Conservation (phyloP, 2,113 vertebrate species). For the Hippocampus zosterae region DNA sequence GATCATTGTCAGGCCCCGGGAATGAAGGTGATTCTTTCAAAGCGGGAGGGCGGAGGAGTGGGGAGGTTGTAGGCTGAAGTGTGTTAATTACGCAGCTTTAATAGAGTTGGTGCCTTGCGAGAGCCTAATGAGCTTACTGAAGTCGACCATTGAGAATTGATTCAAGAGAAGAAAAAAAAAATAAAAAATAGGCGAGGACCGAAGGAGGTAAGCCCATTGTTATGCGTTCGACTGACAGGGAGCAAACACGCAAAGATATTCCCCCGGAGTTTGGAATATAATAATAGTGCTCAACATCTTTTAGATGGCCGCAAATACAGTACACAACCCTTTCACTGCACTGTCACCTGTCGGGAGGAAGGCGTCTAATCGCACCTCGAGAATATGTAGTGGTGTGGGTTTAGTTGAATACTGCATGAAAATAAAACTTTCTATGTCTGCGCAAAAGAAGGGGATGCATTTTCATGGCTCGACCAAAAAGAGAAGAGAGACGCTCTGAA, state of each 20-base stretch:
- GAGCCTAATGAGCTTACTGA: conserved; percentile 76
- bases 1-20: conserved; percentile 64
- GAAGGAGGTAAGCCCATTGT: conserved; percentile 65
- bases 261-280: conserved; percentile 55
- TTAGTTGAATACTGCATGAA: conserved; percentile 28
- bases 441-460: conserved; percentile 30
- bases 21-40: conserved; percentile 66
- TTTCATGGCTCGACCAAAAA: background rate
- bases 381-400: background rate
- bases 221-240: conserved; percentile 71
- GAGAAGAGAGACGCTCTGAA: too few species aligned
- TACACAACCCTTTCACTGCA: conserved; percentile 43
- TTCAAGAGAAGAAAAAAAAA: conserved; percentile 52
- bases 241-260: conserved; percentile 52
- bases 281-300: conserved; percentile 61
- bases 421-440: conserved; percentile 41
- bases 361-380: conserved; percentile 41
- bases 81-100: conserved; percentile 71
- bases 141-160: conserved; percentile 74
- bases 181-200: conserved; percentile 47
- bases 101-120: conserved; percentile 66
- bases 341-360: conserved; percentile 49
- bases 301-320: conserved; percentile 42
- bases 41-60: conserved; percentile 2
- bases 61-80: conserved; percentile 57